Conservation (phyloP, 1,140 invertebrate species). For the Tyrophagus putrescentiae region DNA sequence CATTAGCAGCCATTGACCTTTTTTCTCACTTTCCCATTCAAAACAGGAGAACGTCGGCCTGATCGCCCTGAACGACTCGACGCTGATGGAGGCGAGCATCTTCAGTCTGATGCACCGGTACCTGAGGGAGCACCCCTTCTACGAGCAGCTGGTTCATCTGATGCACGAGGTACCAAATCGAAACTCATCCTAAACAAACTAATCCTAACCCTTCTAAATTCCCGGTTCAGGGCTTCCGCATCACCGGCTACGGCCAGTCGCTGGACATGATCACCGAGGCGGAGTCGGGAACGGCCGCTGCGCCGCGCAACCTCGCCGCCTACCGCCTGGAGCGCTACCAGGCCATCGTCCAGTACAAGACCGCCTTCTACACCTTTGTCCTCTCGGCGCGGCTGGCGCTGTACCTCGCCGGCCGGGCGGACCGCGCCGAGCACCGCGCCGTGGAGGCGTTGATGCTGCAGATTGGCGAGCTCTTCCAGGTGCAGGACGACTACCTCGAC, state of each 20-base stretch:
- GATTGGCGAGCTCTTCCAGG: constrained; percentile 94
- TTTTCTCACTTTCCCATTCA: background rate
- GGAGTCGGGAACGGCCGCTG: constrained; percentile 43
- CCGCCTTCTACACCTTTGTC: constrained; percentile 42
- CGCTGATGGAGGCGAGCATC: constrained; percentile 60
- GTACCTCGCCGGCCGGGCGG: constrained; percentile 45
- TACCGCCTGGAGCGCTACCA: constrained; percentile 77
- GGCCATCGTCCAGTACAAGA: constrained; percentile 86
- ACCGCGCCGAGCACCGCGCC: constrained; percentile 31
- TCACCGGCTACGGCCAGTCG: constrained; percentile 40
- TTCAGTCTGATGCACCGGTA: constrained; percentile 61
- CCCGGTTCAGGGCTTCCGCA: constrained; percentile 51
- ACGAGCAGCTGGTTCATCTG: constrained; percentile 59
- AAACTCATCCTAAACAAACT: constrained; percentile 62
- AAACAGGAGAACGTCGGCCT: constrained; percentile 53
- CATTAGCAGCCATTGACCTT: no score
- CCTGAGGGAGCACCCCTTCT: constrained; percentile 59
- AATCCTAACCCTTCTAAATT: constrained; percentile 73
- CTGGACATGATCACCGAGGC: constrained; percentile 35
- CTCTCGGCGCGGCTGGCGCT: constrained; percentile 62
- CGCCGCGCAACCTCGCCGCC: constrained; percentile 36
- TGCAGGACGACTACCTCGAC: constrained; percentile 52
- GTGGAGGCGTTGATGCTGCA: constrained; percentile 72
- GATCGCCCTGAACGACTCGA: constrained; percentile 68
- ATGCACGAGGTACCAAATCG: constrained; percentile 58